Conservation (phyloP, 1,140 invertebrate species). For the Monomorium pharaonis region DNA sequence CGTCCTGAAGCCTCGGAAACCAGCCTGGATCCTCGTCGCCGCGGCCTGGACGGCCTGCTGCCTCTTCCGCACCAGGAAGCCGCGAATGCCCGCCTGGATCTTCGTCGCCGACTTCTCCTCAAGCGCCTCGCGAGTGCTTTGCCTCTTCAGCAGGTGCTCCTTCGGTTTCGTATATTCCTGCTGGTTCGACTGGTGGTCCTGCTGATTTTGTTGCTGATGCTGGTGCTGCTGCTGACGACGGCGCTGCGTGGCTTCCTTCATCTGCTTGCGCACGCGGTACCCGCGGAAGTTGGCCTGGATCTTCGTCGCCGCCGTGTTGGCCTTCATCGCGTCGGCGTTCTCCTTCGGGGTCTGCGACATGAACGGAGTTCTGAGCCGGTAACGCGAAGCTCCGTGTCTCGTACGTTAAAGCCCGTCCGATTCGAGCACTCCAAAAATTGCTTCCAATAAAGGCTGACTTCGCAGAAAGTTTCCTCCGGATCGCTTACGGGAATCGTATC, state of each 20-base stretch:
- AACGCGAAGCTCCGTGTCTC: conserved; percentile 1
- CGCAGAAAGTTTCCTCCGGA: not conserved
- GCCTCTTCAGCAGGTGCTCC: conserved; percentile 47
- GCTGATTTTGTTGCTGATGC: not conserved
- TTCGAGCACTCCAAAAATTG: not conserved
- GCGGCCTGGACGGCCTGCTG: conserved; percentile 86
- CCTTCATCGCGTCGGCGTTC: conserved; percentile 72
- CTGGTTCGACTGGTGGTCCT: not conserved
- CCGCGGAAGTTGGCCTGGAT: conserved; percentile 91
- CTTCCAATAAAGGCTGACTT: not conserved
- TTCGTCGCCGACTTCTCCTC: conserved; percentile 89
- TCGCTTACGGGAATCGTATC: conserved; percentile 10
- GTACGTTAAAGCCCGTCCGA: not conserved
- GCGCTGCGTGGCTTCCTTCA: conserved; percentile 79
- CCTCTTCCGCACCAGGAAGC: conserved; percentile 89
- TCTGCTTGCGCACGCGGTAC: conserved; percentile 89
- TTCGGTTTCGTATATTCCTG: not conserved
- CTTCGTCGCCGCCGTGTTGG: conserved; percentile 88
- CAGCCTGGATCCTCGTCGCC: conserved; percentile 87
- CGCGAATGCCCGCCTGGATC: conserved; percentile 91
- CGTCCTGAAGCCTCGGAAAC: conserved; percentile 87
- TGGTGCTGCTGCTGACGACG: not conserved
- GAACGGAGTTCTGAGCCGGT: conserved; percentile 18
- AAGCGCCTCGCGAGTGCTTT: conserved; percentile 68
- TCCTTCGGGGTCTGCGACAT: conserved; percentile 41